Conservation (phyloP, 2,797 vertebrate species). For the Acrossocheilus wenchowensis region DNA sequence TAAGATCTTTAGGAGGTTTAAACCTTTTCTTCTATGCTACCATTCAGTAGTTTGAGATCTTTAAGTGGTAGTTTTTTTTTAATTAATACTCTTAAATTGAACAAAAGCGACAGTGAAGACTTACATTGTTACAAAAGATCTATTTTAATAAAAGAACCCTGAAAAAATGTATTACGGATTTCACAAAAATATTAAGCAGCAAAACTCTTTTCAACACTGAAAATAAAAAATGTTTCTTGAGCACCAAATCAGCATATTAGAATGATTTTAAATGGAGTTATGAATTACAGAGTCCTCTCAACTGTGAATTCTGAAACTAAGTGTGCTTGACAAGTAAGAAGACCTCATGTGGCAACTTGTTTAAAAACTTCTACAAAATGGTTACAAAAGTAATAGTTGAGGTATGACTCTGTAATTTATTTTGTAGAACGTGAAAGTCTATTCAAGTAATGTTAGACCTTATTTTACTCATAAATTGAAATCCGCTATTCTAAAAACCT, state of each 20-base stretch:
- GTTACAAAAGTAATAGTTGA: background rate
- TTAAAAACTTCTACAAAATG: background rate
- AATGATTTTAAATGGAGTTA: background rate
- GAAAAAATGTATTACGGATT: background rate
- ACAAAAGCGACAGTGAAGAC: background rate
- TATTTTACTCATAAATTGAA: background rate
- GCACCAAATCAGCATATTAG: background rate
- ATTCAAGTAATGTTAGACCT: background rate
- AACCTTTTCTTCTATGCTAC: background rate
- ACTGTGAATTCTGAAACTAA: background rate
- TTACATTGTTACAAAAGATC: background rate
- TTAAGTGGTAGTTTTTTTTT: background rate
- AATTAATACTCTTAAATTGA: background rate
- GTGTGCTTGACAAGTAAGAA: background rate
- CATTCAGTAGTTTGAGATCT: background rate
- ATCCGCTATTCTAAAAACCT: background rate
- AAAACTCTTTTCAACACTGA: background rate
- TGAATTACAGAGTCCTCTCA: background rate
- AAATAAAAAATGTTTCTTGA: background rate
- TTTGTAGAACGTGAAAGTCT: background rate
- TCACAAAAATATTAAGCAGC: background rate
- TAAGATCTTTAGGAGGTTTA: background rate
- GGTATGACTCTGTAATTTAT: background rate
- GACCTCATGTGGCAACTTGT: background rate
- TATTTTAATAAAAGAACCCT: background rate